Percentiles rank a stretch among this genome's conserved stretches.
phyloP scores from a whole-genome alignment of 2,888 invertebrate species.

The Xestobium rufovillosum region DNA sequence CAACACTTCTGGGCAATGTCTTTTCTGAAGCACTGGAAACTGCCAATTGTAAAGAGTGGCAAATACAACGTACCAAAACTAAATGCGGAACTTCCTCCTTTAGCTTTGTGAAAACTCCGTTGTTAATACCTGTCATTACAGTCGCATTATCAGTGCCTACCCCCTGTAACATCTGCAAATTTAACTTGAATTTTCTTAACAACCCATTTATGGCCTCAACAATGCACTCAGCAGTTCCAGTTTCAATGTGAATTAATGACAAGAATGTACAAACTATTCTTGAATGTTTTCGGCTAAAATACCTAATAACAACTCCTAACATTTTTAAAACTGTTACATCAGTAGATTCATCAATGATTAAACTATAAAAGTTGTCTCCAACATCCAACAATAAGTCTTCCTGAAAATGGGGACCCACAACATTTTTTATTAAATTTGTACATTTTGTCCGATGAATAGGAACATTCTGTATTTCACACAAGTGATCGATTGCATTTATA shows the following conservation, averaged over 20 bases:
- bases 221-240: slow-evolving; percentile 22
- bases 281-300: slow-evolving; percentile 19
- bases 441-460: slow-evolving; percentile 22
- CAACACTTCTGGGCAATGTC: slow-evolving; percentile 27
- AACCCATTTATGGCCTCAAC: slow-evolving; percentile 15
- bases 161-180: slow-evolving; percentile 23
- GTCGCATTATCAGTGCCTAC: slow-evolving; percentile 36
- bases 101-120: slow-evolving; percentile 31
- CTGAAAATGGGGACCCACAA: slow-evolving; percentile 19
- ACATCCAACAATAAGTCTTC: slow-evolving; percentile 19
- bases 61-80: slow-evolving; percentile 31
- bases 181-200: slow-evolving; percentile 15
- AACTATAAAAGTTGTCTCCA: slow-evolving; percentile 17
- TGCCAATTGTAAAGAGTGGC: slow-evolving; percentile 34
- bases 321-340: slow-evolving; percentile 21
- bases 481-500: no score
- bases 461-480: no score
- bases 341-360: slow-evolving; percentile 24
- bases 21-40: slow-evolving; percentile 27
- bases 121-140: slow-evolving; percentile 35
- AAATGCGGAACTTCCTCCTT: slow-evolving; percentile 28
- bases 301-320: slow-evolving; percentile 21
- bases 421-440: slow-evolving; percentile 19
- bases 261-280: slow-evolving; percentile 24
- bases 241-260: slow-evolving; percentile 18